phyloP scores from a whole-genome alignment of 2,797 vertebrate species.

The Miichthys miiuy region DNA sequence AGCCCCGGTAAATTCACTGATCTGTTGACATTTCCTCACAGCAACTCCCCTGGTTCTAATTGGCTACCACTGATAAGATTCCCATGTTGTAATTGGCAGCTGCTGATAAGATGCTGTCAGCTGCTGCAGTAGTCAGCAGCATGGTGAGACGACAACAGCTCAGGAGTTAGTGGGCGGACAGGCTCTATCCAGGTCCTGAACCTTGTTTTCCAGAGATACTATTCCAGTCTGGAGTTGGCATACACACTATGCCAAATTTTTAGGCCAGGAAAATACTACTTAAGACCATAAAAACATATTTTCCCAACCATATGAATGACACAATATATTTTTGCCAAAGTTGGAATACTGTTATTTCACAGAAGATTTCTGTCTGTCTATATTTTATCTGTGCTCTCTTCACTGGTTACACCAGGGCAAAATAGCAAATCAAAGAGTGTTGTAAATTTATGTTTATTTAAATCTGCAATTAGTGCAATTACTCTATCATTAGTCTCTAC shows the following conservation, averaged over 20 bases:
- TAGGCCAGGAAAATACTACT: constrained; percentile 7
- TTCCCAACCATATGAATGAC: background rate
- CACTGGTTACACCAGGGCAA: background rate
- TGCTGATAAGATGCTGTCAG: constrained; percentile 84
- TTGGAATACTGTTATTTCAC: background rate
- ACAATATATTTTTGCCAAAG: background rate
- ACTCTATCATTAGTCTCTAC: background rate
- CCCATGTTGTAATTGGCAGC: constrained; percentile 83
- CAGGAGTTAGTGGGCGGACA: constrained; percentile 56
- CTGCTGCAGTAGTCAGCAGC: constrained; percentile 58
- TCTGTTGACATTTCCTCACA: constrained; percentile 84
- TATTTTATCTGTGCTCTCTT: background rate
- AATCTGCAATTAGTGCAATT: background rate
- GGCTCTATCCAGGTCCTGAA: constrained; percentile 62
- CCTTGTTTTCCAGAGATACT: constrained; percentile 55
- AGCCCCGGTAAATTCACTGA: constrained; percentile 74
- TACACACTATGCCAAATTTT: constrained; percentile 7
- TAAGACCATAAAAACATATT: background rate
- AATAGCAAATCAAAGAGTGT: background rate
- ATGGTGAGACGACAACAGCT: constrained; percentile 69
- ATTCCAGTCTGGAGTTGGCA: constrained; percentile 26
- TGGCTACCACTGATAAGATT: constrained; percentile 79
- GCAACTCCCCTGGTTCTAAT: constrained; percentile 77
- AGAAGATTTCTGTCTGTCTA: background rate
- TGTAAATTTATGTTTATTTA: background rate